Base-by-base conservation (phyloP, 2,888 invertebrate species). In the Xestobium rufovillosum region DNA sequence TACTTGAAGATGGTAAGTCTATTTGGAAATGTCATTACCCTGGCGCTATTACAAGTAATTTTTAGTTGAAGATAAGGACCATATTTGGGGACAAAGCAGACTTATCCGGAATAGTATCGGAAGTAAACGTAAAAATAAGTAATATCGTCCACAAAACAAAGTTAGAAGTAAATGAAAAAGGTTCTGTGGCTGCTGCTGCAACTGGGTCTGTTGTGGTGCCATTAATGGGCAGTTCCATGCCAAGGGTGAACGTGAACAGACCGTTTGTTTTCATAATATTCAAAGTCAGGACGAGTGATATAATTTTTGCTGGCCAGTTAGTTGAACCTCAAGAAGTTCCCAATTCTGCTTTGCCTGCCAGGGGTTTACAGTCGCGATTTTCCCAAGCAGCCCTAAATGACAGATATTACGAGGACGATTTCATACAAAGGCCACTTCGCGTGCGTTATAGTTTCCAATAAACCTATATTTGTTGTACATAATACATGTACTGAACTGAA, bases 231-330 rank as follows among this genome's bases (percentile, higher is more conserved):
- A 62, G 67, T 0, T 53, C 59, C n/a, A 62, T 65, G 1, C 67
- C 71, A 2, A 63, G 62, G 30, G 59, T 82, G 38, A 63, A 61
- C 2, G 71, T 72, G 1, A 72, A 81, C 51, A 71, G 72, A 45
- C 80, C 81, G 0, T 83, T 81, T 55, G 51, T 79, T 1, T 80
- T 80, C 61, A 73, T 75, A 55, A 75, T 82, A 34, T 72, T 75
- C 36, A 75, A 78, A 42, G 68, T 69, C 11, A 51, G 61, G 4
- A 63, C 70, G 0, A 71, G 69, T 1, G 61, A 71, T 26, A 70
- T 76, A 8, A 60, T 82, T n/a, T 81, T 81, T 51, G 76, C 75
- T 51, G 80, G 80, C 15, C 72, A 74, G 47, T 68, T 75, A 36
- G 67, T 70, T 17, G 65, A 72, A 36, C 77, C 76, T 3, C 48